Evolutionary conservation across 2,113 vertebrate genomes (phyloP), one percentile per base, ranked within the genome.

Genomic region (Lycocorax pyrrhopterus): DNA sequence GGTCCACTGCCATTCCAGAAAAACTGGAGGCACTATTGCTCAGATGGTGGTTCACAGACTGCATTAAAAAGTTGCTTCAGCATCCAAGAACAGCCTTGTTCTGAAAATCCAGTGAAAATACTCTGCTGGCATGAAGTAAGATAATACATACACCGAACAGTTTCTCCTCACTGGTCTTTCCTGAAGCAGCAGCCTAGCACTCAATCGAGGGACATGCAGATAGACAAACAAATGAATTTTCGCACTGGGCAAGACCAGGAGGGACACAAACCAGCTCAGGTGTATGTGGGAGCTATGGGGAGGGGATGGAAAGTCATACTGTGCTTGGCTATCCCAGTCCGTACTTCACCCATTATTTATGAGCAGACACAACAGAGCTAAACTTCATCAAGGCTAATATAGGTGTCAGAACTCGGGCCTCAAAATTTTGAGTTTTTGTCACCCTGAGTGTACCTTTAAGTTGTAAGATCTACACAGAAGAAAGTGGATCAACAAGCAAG

Each of bases 241-340:
- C 41, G 6, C 7, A 23, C 6, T 68, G 66, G 59, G 37, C n/a
- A 60, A 51, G 66, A 75, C 53, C 12, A 78, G 52, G n/a, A 84
- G 33, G 58, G 37, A 58, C 44, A 55, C 47, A 81, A 59, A 46
- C 9, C 18, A 27, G 16, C 16, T 56, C 39, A 74, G 69, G 22
- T 46, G 16, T 13, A 23, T 9, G 55, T 1, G 12, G n/a, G 21
- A 84, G 43, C 25, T 74, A 17, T 0, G 1, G 37, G 0, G 2
- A 89, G n/a, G 25, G 25, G 25, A 63, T 13, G 18, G 60, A 12
- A 90, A 55, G 17, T 35, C 58, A 82, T 3, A 6, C 3, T 25
- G 26, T 68, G 30, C 58, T 64, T 56, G 39, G 35, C 41, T 47
- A 37, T 27, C 26, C 47, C 39, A 52, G 30, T 19, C 33, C 32